Base-by-base conservation (phyloP, 2,113 vertebrate species). In the Pachypanchax playfairii region DNA sequence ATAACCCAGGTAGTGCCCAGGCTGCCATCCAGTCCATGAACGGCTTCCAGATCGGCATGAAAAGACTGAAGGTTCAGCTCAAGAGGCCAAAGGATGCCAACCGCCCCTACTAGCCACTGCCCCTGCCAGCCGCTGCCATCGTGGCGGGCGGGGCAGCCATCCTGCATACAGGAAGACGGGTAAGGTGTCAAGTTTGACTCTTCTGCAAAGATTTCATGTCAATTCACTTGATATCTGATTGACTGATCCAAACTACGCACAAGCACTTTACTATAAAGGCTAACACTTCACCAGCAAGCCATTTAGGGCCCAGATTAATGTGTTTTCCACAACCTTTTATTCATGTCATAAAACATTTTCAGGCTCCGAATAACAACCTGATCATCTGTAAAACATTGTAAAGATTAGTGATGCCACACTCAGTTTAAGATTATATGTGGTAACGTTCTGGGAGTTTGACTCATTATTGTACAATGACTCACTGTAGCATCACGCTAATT, bases 21-120 rank as follows among this genome's bases (percentile, higher is more conserved):
- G 96, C 97, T 84, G 97, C 97, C 91, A 98, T 98, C 91, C 97
- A 98, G 87, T 96, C 96, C 83, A 99, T 98, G 96, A 99, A 99
- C 74, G 97, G 97, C 88, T 98, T 98, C 89, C 97, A 98, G 92
- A 98, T 98, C 87, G 97, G 97, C 91, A 98, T 98, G 95, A 99
- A 99, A 90, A 96, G 97, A 91, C 96, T 99, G 89, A 99, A 99
- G 88, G 97, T 99, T 91, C 97, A 99, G 91, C 94, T 99, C 83
- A 99, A 99, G 92, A 93, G 97, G 94, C 97, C 97, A 89, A 99
- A 99, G 90, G 97, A 99, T 74, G 96, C 96, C 91, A 99, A 97
- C 90, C 95, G 96, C 88, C 96, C 97, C 67, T 99, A 98, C 90
- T 99, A 95, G 95, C 87, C 91, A 70, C 44, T 33, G 80, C 82